Evolutionary conservation across 2,113 vertebrate genomes (phyloP), one percentile per base, ranked within the genome.

Genomic region (Columba livia): DNA sequence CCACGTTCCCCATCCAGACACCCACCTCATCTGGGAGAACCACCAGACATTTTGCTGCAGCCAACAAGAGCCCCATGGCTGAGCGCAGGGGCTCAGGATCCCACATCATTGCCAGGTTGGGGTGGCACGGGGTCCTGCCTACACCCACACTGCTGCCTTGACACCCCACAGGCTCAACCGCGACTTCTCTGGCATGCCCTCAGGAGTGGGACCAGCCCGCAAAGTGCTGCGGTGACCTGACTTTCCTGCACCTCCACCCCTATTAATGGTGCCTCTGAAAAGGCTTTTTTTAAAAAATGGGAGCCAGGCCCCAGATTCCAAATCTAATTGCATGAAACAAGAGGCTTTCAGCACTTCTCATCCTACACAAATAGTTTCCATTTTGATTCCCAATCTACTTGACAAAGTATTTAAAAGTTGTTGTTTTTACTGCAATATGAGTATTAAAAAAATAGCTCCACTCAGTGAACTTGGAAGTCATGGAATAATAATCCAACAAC

Each of bases 391-490:
- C 94, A 80, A 96, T 97, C 64, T 81, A 79, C 86, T 92, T 51
- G 7, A 95, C 96, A 94, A 97, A 88, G 94, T 94, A 96, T 96
- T 97, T 95, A 93, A 89, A 86, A 94, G 92, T 95, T 97, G 96
- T 96, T 97, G 95, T 97, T 98, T 98, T 98, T 97, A 97, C 94
- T 98, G 98, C 97, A 98, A 98, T 88, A 78, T 24, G 93, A 98
- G 97, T 80, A 96, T 94, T 89, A 95, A 95, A 97, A 97, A 97
- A 97, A 97, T 78, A 97, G 80, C 58, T 95, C 88, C 72, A 31
- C 96, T 97, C 90, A 23, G 96, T 81, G 95, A 96, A 97, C 95
- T 94, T 96, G 96, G 97, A 97, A 96, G 96, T 96, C 97, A 84
- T 91, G 97, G 97, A 98, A 97, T 97, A 97, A 97, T 94, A 97